Conservation (phyloP, 2,113 vertebrate species). For the Excalfactoria chinensis region DNA sequence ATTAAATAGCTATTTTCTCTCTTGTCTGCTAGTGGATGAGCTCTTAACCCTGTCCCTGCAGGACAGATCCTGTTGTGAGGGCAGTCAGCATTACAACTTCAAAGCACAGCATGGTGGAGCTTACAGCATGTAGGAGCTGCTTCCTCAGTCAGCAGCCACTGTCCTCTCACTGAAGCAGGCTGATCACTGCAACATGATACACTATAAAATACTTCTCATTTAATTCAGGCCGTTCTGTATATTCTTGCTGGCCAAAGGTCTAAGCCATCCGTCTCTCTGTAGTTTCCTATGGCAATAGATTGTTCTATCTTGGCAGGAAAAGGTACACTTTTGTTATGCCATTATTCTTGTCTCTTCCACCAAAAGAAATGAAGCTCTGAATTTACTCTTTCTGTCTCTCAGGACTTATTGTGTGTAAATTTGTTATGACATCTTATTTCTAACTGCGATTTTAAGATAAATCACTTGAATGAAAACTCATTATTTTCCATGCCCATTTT, state of each 20-base stretch:
- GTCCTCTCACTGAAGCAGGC: not conserved
- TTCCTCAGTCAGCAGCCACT: not conserved
- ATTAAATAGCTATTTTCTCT: not conserved
- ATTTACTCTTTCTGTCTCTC: not conserved
- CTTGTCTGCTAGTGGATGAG: not conserved
- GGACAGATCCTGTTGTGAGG: not conserved
- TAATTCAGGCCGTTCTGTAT: not conserved
- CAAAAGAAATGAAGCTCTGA: not conserved
- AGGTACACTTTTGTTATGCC: not conserved
- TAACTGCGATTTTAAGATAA: not conserved
- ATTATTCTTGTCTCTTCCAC: not conserved
- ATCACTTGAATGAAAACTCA: not conserved
- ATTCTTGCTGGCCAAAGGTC: not conserved
- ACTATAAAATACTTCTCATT: not conserved
- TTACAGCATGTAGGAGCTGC: not conserved
- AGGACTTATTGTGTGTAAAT: not conserved
- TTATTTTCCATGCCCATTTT: not conserved
- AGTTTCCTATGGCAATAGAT: not conserved
- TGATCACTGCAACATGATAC: not conserved
- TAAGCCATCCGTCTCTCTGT: not conserved
- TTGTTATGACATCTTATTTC: not conserved
- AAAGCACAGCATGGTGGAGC: fast-evolving
- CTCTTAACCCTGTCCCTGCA: not conserved
- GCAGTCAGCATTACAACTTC: fast-evolving
- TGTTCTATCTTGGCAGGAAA: not conserved